Evolutionary conservation across 2,888 invertebrate genomes (phyloP).

Genomic region (Mimas tiliae): DNA sequence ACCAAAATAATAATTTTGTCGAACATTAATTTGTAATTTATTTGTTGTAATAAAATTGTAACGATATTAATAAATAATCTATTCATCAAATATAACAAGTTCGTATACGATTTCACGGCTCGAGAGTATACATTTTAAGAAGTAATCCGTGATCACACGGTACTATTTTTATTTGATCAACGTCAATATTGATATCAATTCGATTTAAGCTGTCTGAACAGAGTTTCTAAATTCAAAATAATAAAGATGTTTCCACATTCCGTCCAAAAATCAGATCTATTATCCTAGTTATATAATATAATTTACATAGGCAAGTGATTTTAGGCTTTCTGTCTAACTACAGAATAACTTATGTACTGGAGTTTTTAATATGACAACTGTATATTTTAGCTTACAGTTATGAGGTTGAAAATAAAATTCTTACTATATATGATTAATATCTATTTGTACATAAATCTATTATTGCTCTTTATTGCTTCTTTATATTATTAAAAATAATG

Average conservation of each 20-base stretch:
- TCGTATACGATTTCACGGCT: too few species aligned
- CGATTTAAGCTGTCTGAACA: too few species aligned
- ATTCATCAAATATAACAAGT: too few species aligned
- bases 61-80: not conserved
- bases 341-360: constrained; percentile 12
- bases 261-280: constrained; percentile 2
- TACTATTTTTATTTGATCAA: too few species aligned
- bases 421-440: not conserved
- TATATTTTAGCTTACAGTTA: not conserved
- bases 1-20: not conserved
- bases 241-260: constrained; percentile 3
- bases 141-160: too few species aligned
- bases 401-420: not conserved
- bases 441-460: constrained; percentile 8
- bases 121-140: too few species aligned
- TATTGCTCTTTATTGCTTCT: constrained; percentile 17
- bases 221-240: too few species aligned
- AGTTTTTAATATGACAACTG: constrained; percentile 15
- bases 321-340: constrained; percentile 19
- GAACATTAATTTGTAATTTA: not conserved
- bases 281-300: constrained; percentile 17
- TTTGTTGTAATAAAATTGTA: too few species aligned
- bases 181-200: too few species aligned
- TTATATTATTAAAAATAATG: constrained; percentile 10
- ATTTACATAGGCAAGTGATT: constrained; percentile 22